A percentile compares a stretch with the other conserved stretches of the same genome.
These are phyloP conservation scores for Microctenopoma steveboyesi DNA, from an alignment of 2,797 vertebrate species.

Conservation along the genomic window DNA sequence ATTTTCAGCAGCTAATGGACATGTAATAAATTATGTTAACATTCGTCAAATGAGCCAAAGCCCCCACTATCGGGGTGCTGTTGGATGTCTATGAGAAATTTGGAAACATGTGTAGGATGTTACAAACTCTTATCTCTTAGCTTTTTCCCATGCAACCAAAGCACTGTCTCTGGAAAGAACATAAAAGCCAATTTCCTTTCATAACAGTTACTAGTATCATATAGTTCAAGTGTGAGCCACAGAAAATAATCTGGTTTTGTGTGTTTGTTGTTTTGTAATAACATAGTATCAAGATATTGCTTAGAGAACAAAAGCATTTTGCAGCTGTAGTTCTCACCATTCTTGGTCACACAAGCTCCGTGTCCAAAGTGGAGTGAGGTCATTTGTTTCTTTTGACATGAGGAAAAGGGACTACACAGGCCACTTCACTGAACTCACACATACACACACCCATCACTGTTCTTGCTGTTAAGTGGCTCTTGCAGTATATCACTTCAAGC, in stretches of 20 bases:
- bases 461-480: neutral
- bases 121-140: conserved; percentile 12
- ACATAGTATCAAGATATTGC: neutral
- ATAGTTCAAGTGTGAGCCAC: neutral
- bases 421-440: conserved; percentile 40
- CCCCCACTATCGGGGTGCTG: conserved; percentile 50
- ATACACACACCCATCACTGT: too few relatives aligned
- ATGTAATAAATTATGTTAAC: conserved; percentile 5
- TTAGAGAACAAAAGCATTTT: conserved; percentile 13
- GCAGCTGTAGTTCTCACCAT: conserved; percentile 52
- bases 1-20: too few relatives aligned
- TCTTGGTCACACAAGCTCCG: conserved; percentile 57
- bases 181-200: neutral
- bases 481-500: conserved; percentile 13
- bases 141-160: conserved; percentile 44
- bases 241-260: neutral
- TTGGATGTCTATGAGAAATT: conserved; percentile 41
- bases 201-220: neutral
- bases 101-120: conserved; percentile 46
- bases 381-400: conserved; percentile 68
- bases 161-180: neutral
- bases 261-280: neutral
- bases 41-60: conserved; percentile 39
- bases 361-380: conserved; percentile 59
- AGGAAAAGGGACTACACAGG: conserved; percentile 44